Evolutionary conservation across 2,797 vertebrate species (phyloP).

Genomic region (Hapalemur alaotrensis): DNA sequence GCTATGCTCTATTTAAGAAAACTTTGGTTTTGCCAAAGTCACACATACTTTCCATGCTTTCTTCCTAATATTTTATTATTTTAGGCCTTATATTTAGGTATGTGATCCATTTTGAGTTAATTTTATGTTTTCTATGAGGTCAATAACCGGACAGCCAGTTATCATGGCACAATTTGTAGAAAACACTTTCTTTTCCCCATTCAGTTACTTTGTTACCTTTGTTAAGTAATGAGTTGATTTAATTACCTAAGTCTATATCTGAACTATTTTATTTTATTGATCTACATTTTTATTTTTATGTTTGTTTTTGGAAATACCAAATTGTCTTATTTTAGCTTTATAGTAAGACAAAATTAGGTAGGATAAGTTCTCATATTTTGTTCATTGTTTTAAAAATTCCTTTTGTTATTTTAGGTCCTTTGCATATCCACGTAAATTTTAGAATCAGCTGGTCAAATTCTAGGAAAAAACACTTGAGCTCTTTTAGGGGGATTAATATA

Average conservation of each 20-base stretch:
- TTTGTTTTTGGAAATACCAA: background rate
- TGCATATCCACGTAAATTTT: background rate
- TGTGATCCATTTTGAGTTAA: background rate
- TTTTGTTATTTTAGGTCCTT: background rate
- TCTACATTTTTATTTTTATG: background rate
- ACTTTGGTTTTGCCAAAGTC: background rate
- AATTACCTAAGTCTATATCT: background rate
- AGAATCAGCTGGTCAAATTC: background rate
- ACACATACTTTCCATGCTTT: background rate
- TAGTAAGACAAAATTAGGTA: background rate
- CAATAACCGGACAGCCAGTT: background rate
- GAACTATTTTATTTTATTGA: background rate
- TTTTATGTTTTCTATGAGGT: background rate
- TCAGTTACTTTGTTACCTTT: background rate
- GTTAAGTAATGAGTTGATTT: background rate
- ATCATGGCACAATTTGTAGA: background rate
- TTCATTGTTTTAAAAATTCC: background rate
- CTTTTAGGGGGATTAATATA: background rate
- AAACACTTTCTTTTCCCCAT: background rate
- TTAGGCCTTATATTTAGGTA: background rate
- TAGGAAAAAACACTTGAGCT: background rate
- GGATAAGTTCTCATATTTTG: background rate
- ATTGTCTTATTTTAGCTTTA: background rate
- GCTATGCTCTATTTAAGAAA: background rate
- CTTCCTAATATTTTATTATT: background rate